phyloP scores from a whole-genome alignment of 2,113 vertebrate species.

The Pyrgilauda ruficollis region DNA sequence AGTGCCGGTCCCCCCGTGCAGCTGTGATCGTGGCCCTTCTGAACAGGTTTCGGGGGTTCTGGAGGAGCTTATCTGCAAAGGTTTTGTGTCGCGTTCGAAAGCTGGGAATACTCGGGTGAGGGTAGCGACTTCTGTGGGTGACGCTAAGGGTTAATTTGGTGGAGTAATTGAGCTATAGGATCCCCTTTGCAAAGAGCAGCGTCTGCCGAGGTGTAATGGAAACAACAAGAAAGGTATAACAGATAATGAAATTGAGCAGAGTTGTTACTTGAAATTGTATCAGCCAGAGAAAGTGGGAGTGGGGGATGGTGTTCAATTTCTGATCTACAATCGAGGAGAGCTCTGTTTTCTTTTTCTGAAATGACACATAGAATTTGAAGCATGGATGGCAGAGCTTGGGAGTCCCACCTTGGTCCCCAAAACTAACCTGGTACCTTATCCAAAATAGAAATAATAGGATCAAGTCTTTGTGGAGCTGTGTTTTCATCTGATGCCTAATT shows the following conservation, averaged over 20 bases:
- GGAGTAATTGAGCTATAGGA: not conserved
- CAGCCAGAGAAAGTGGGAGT: not conserved
- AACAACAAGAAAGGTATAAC: not conserved
- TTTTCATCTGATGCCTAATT: not conserved
- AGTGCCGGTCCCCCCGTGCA: not conserved
- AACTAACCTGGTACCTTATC: not conserved
- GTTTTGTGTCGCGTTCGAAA: not conserved
- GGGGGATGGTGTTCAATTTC: not conserved
- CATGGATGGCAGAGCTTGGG: not conserved
- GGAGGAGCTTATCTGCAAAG: rapidly evolving
- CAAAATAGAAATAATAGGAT: not conserved
- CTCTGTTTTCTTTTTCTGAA: not conserved
- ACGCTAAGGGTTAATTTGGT: not conserved
- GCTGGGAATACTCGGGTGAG: not conserved
- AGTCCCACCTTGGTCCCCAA: not conserved
- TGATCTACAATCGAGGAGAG: not conserved
- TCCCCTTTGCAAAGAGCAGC: not conserved
- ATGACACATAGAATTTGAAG: not conserved
- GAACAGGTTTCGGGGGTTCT: not conserved
- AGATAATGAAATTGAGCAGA: not conserved
- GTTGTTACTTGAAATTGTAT: not conserved
- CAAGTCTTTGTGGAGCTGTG: not conserved
- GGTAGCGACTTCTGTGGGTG: not conserved
- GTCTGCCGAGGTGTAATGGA: not conserved
- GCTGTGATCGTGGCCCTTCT: not conserved